Percentiles rank a stretch among this genome's conserved stretches.
phyloP scores from a whole-genome alignment of 2,797 vertebrate species.

The Lithobates pipiens region DNA sequence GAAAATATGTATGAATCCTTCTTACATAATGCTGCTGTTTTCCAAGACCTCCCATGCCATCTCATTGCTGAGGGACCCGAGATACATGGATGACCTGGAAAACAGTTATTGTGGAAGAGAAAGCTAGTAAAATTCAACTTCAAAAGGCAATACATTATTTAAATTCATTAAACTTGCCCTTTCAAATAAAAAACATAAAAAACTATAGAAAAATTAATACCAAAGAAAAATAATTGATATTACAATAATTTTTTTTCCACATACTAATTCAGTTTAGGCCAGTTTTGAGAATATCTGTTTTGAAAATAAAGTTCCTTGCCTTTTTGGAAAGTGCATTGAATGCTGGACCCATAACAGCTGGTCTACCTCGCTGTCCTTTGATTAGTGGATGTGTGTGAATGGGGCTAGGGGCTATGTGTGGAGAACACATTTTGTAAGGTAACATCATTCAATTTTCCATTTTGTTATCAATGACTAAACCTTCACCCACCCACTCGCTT shows the following conservation, averaged over 20 bases:
- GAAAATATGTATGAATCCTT: slow-evolving; percentile 60
- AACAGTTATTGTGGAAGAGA: slow-evolving; percentile 54
- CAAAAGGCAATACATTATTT: slow-evolving; percentile 33
- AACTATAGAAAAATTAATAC: not conserved
- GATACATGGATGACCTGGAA: slow-evolving; percentile 28
- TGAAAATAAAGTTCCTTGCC: too few species aligned
- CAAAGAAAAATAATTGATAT: not conserved
- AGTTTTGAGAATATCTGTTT: not conserved
- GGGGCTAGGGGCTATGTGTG: too few species aligned
- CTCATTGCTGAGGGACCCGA: slow-evolving; percentile 55
- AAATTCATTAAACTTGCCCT: slow-evolving; percentile 30
- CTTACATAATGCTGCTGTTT: slow-evolving; percentile 36
- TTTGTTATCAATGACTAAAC: too few species aligned
- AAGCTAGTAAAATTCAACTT: slow-evolving; percentile 48
- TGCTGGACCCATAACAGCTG: too few species aligned
- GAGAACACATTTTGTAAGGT: too few species aligned
- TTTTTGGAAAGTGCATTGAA: too few species aligned
- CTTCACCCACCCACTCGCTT: too few species aligned
- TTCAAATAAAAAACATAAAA: slow-evolving; percentile 26
- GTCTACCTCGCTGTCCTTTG: too few species aligned
- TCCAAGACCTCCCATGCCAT: slow-evolving; percentile 41
- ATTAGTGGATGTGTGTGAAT: too few species aligned
- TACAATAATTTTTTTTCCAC: not conserved
- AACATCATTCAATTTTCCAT: too few species aligned
- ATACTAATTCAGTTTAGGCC: not conserved